Percentiles rank a stretch among this genome's conserved stretches.
These are phyloP conservation scores for Speoplatyrhinus poulsoni DNA, from an alignment of 2,113 vertebrate species.

Conservation along the genomic window DNA sequence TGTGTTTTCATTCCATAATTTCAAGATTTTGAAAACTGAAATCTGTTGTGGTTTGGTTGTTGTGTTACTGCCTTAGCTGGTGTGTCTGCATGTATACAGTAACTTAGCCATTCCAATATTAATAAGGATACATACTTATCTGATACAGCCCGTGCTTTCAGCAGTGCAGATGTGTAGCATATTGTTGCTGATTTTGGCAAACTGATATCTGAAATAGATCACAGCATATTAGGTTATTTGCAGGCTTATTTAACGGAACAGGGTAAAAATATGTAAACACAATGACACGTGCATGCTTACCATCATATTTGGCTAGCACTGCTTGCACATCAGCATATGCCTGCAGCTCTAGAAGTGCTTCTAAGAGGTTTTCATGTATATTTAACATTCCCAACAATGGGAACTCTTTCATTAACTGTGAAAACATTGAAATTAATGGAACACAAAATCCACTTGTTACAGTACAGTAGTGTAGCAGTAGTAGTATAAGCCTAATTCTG, in stretches of 20 bases:
- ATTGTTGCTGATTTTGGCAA: slow-evolving; percentile 99
- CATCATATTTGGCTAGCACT: slow-evolving; percentile 97
- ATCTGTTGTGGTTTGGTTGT: no score
- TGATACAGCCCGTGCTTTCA: slow-evolving; percentile 98
- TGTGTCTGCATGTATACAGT: background rate
- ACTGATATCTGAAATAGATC: slow-evolving; percentile 86
- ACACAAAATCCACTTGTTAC: background rate
- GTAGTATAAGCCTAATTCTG: no score
- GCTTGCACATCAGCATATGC: slow-evolving; percentile 98
- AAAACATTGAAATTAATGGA: slow-evolving; percentile 31
- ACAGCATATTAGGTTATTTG: background rate
- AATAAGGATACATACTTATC: slow-evolving; percentile 85
- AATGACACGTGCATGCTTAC: slow-evolving; percentile 68
- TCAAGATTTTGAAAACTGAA: background rate
- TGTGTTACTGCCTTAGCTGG: no score
- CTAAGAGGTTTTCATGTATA: slow-evolving; percentile 97
- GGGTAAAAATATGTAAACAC: background rate
- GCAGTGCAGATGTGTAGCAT: slow-evolving; percentile 97
- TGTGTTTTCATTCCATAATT: background rate
- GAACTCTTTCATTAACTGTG: slow-evolving; percentile 98
- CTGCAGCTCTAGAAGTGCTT: slow-evolving; percentile 95
- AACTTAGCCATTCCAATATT: background rate
- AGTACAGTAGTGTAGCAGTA: no score
- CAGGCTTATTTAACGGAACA: background rate
- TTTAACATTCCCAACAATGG: slow-evolving; percentile 97